Base-by-base conservation (phyloP, 2,888 invertebrate genomes). In the Heliconius sara region DNA sequence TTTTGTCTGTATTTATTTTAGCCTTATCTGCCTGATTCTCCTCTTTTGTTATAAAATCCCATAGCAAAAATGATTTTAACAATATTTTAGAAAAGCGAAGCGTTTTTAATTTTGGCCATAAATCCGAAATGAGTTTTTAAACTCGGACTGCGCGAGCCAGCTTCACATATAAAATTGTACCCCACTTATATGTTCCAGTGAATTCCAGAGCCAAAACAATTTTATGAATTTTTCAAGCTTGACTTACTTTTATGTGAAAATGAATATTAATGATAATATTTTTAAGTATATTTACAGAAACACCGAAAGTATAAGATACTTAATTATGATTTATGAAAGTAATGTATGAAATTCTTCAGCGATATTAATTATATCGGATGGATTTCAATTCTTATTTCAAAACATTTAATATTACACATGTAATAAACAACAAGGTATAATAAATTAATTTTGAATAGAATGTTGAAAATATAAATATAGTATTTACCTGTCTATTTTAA, bases 41-140 rank as follows among this genome's bases (percentile, higher is more conserved):
- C n/a, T 68, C 30, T 16, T 67, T 13, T 43, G 43, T 68, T n/a
- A 68, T 6, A 43, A 68, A 68, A 74, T 39, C 39, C 34, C 27
- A 76, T 79, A 65, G n/a, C 34, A 57, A 30, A 71, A 76, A 73
- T 65, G 72, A 71, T 76, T 77, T 72, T 82, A 82, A 77, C 76
- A 82, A 80, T 80, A 79, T 81, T 73, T 78, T 82, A 77, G 82
- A 79, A 77, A 78, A 76, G 70, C 78, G 79, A 77, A 71, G 63
- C 79, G 72, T 83, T 83, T 83, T 80, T 81, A 83, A 83, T 82
- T 83, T 83, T 79, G 71, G 80, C 80, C 82, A 82, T 82, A 83
- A 82, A 83, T 82, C 80, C 79, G 80, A 83, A 83, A 83, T 80
- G 80, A 82, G 82, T 80, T 80, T 81, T 79, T 78, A 76, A 81